phyloP scores from a whole-genome alignment of 1,140 invertebrate species.

The Vollenhovia emeryi region DNA sequence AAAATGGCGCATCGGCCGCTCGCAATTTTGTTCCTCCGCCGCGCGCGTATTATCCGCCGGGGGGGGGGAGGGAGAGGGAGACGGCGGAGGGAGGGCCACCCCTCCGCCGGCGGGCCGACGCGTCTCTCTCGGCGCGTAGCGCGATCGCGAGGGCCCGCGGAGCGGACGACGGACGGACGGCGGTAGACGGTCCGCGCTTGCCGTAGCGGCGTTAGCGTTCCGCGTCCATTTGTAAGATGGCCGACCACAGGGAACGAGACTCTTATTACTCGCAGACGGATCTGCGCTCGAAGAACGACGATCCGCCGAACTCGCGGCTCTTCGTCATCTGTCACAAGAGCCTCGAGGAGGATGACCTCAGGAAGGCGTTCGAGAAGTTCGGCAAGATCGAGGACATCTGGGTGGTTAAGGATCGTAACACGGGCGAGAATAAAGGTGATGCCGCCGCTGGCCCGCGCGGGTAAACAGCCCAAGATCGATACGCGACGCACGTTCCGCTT shows the following conservation, averaged over 20 bases:
- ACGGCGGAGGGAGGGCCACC: background rate
- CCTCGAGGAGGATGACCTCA: constrained; percentile 92
- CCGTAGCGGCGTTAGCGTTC: constrained; percentile 38
- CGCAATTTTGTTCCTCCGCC: no score
- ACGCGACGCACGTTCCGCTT: background rate
- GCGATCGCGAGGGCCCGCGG: no score
- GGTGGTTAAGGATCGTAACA: constrained; percentile 94
- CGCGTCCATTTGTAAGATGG: constrained; percentile 81
- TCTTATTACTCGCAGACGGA: constrained; percentile 82
- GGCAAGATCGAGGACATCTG: constrained; percentile 95
- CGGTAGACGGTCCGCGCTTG: constrained; percentile 51
- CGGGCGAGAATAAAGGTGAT: constrained; percentile 94
- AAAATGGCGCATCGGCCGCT: no score
- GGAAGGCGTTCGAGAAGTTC: constrained; percentile 91
- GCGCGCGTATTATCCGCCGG: no score
- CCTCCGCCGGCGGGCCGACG: background rate
- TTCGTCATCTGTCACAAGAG: constrained; percentile 95
- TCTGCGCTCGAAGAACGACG: constrained; percentile 87
- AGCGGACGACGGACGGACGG: constrained; percentile 46
- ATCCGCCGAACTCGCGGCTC: constrained; percentile 93
- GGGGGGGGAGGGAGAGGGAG: background rate
- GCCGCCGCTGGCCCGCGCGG: background rate
- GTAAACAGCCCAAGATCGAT: background rate
- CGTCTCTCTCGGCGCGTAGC: no score
- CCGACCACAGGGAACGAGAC: constrained; percentile 82